Evolutionary conservation across 37 sponge, comb jelly and placozoan species (phyloP), one percentile per base, ranked within the genome.

Genomic region (Theonella swinhoei): DNA sequence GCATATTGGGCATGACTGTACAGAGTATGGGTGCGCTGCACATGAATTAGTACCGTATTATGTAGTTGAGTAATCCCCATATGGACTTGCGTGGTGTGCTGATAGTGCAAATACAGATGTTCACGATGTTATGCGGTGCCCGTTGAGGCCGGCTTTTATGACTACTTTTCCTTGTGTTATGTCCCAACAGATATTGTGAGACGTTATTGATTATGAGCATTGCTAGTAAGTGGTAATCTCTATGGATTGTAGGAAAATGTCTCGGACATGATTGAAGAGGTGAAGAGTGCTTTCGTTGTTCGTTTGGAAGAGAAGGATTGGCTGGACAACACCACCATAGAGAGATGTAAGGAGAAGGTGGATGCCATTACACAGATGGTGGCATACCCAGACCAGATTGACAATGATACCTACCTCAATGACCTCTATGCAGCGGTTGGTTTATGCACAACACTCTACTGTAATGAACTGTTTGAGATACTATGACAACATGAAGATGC

Each of bases 331-430:
- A 69, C 62, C 20, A 90, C 91, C 8, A 85, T 43, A 67, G 23
- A 77, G 43, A 22, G 39, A 30, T 90, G 75, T 70, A 40, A 69
- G 40, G 68, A 76, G 28, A 90, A 91, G 75, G 91, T 86, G 29
- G 88, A 86, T 32, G 83, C 82, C 64, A 87, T 91, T 37, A 83
- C 88, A 7, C 67, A 87, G 22, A 78, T 77, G 85, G 41, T 91
- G n/a, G 92, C 88, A 25, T 91, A 91, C 39, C 88, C 92, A 32
- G 88, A 87, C 35, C 69, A 75, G 7, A 79, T 91, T 40, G n/a
- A 36, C 23, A 64, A 91, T 69, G 72, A 78, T 76, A 78, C 33
- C 25, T 75, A 83, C 33, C 64, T 91, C 25, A 42, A 83, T 43
- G 67, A 79, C 22, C 59, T 79, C 20, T 83, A 83, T 41, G 31